Base-by-base conservation (phyloP, 1,140 invertebrate genomes). In the Aphaenogaster ashmeadi region DNA sequence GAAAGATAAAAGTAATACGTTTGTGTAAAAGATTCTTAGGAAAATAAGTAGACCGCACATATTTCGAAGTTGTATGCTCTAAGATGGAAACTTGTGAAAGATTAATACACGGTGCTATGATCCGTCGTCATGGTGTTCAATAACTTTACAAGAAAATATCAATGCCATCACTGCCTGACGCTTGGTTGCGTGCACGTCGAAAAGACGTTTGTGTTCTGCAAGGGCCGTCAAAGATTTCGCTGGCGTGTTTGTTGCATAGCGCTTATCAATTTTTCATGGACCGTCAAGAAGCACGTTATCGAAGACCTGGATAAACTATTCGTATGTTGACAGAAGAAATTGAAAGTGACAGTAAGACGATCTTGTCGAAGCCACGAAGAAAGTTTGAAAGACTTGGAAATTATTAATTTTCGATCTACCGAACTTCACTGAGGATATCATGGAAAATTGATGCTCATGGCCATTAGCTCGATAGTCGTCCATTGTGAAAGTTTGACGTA, bases 221-320 rank as follows among this genome's bases (percentile, higher is more conserved):
- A 62, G 52, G n/a, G 15, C 18, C 27, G 21, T 38, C 41, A 58
- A 83, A 83, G 54, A 72, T 84, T 74, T 41, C 38, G 66, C 50
- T 56, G 66, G 21, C 58, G 44, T 7, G 27, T 44, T 81, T 56
- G 38, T 60, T 38, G 36, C 21, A 54, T 27, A 84, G 33, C 33
- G 27, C 27, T 60, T 84, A 84, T 84, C 69, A 74, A 74, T 74
- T 62, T 84, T 84, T 84, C 41, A 83, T 58, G 27, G 11, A 41
- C 41, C 54, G 18, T 84, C 67, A 47, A 62, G 44, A 33, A 52
- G 27, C 15, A 41, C 9, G 58, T 50, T 72, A 56, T 83, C 21
- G 54, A 83, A 44, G 33, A 11, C 13, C 3, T 47, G 38, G 18
- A 15, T 72, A 47, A 60, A 74, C 41, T 74, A 38, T 60, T 47